Conservation (phyloP, 1,140 invertebrate species). For the Coptotermes formosanus region DNA sequence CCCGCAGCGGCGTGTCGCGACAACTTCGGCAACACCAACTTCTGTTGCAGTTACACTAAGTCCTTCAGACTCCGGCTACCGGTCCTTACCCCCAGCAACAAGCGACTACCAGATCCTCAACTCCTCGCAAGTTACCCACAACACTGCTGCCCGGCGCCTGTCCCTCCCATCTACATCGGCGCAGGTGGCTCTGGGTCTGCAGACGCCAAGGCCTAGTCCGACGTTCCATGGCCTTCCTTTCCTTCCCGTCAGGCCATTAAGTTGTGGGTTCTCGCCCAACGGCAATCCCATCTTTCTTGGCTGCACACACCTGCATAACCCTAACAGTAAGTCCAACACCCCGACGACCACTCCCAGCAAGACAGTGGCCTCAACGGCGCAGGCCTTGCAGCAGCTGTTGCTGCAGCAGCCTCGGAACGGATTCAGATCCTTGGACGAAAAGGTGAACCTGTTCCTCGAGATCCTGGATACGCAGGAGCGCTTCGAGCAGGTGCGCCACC, state of each 20-base stretch:
- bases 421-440: conserved; percentile 71
- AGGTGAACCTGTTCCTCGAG: conserved; percentile 73
- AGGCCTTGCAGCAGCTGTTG: conserved; percentile 67
- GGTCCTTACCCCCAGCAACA: conserved; percentile 55
- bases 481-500: conserved; percentile 67
- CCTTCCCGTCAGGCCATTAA: conserved; percentile 46
- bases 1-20: conserved; percentile 47
- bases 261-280: conserved; percentile 49
- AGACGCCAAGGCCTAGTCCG: conserved; percentile 55
- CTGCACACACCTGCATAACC: conserved; percentile 45
- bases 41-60: conserved; percentile 43
- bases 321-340: conserved; percentile 39
- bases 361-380: conserved; percentile 48
- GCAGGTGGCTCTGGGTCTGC: conserved; percentile 29
- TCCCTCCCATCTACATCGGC: conserved; percentile 27
- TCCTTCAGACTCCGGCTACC: conserved; percentile 55
- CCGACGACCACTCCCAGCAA: conserved; percentile 56
- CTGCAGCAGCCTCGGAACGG: conserved; percentile 66
- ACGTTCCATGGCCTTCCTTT: conserved; percentile 62
- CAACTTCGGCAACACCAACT: conserved; percentile 38
- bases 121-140: conserved; percentile 41
- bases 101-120: conserved; percentile 63
- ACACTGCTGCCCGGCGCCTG: background rate
- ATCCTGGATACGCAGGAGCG: conserved; percentile 76
- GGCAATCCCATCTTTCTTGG: conserved; percentile 52